phyloP scores from a whole-genome alignment of 2,888 invertebrate genomes.

The Nomada lathburiana region DNA sequence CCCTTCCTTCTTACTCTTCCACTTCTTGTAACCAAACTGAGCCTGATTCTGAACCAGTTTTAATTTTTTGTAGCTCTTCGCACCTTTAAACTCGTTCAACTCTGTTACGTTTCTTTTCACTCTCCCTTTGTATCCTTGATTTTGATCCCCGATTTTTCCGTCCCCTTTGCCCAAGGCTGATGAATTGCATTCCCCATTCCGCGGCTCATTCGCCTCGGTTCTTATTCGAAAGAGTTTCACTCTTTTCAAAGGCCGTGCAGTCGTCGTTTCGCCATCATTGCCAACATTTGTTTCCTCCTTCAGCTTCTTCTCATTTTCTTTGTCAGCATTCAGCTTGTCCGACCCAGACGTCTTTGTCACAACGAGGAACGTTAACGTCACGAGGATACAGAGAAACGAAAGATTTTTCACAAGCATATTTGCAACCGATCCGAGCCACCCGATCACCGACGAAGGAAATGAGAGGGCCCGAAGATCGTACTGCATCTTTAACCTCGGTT shows the following conservation, averaged over 20 bases:
- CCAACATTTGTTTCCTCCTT: background rate
- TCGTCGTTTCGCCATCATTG: background rate
- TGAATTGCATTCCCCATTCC: background rate
- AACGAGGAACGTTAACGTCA: conserved; percentile 13
- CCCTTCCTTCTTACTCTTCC: conserved; percentile 7
- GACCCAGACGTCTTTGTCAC: conserved; percentile 8
- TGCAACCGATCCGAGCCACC: conserved; percentile 2
- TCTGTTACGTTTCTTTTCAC: background rate
- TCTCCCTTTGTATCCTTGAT: background rate
- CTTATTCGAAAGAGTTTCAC: background rate
- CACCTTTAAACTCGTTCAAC: background rate
- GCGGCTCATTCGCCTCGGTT: background rate
- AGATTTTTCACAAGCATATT: conserved; percentile 36
- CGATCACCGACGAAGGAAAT: conserved; percentile 15
- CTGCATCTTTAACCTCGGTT: conserved; percentile 52
- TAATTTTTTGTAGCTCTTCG: conserved; percentile 27
- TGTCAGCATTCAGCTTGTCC: background rate
- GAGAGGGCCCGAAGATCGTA: conserved; percentile 2
- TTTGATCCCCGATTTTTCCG: no score
- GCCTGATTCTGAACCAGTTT: conserved; percentile 12
- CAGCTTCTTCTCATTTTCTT: background rate
- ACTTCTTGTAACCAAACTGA: background rate
- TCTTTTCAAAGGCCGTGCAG: background rate
- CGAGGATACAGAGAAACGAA: conserved; percentile 12
- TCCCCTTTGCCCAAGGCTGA: background rate